Conservation (phyloP, 1,140 invertebrate species). For the Heterodera carotae region DNA sequence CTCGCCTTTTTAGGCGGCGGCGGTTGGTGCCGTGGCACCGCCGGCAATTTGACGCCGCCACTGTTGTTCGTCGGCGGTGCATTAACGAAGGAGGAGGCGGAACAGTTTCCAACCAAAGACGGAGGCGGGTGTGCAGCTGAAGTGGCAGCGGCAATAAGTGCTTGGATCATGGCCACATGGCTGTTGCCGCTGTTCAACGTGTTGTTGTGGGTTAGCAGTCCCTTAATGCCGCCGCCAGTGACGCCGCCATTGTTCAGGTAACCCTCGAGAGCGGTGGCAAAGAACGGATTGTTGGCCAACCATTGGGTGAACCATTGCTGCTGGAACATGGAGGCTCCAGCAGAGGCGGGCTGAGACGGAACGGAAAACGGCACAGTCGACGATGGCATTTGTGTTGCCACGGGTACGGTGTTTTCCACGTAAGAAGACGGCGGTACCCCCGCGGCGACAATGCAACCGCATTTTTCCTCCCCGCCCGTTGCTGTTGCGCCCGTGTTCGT, state of each 20-base stretch:
- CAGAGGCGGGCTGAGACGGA: not conserved
- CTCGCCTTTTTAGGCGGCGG: not conserved
- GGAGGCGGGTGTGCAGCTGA: not conserved
- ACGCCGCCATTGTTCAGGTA: not conserved
- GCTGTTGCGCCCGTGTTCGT: not conserved
- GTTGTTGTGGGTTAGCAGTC: not conserved
- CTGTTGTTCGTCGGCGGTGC: not conserved
- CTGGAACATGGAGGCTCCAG: not conserved
- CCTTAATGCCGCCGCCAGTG: not conserved
- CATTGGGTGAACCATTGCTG: conserved; percentile 15
- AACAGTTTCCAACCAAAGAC: not conserved
- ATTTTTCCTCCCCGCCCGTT: not conserved
- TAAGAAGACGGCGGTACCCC: not conserved
- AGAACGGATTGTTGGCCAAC: conserved; percentile 13
- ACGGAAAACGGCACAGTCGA: not conserved
- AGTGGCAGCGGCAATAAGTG: conserved; percentile 1
- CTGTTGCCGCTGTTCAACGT: not conserved
- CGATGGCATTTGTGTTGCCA: not conserved
- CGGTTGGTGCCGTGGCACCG: not conserved
- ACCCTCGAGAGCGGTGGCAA: not conserved
- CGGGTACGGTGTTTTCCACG: not conserved
- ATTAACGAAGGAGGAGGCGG: not conserved
- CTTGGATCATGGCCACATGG: not conserved
- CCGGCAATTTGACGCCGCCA: not conserved
- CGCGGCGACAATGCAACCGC: not conserved